These are phyloP conservation scores for Nannoperca obscura DNA, from an alignment of 2,797 vertebrate genomes.

Conservation along the genomic window DNA sequence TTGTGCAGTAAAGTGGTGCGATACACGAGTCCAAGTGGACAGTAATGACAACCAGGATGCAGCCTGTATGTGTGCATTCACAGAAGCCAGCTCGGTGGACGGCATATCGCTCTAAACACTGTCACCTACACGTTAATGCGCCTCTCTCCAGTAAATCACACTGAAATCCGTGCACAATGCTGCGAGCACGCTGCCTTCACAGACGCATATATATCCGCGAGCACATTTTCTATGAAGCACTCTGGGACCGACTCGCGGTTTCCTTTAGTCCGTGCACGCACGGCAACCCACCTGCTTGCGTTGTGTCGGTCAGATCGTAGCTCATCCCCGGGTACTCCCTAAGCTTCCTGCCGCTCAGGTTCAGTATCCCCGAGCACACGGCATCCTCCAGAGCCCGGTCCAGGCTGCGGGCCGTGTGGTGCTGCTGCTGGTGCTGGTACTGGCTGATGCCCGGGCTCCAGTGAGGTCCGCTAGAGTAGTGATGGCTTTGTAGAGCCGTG, in stretches of 20 bases:
- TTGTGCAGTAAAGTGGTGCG: constrained; percentile 12
- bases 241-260: neutral
- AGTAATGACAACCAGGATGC: constrained; percentile 22
- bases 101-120: constrained; percentile 36
- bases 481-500: constrained; percentile 83
- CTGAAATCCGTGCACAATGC: constrained; percentile 53
- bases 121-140: constrained; percentile 43
- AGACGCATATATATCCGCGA: neutral
- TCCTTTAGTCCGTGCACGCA: neutral
- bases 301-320: constrained; percentile 95
- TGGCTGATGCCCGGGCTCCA: constrained; percentile 88
- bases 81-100: neutral
- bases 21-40: constrained; percentile 14
- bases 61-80: constrained; percentile 6
- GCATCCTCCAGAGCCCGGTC: constrained; percentile 96
- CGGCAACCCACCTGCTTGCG: constrained; percentile 92
- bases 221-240: neutral
- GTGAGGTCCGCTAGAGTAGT: constrained; percentile 88
- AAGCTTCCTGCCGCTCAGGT: constrained; percentile 95
- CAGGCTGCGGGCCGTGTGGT: constrained; percentile 91
- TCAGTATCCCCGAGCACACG: constrained; percentile 91
- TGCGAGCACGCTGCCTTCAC: constrained; percentile 36
- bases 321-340: constrained; percentile 92
- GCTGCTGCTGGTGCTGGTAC: constrained; percentile 87
- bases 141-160: constrained; percentile 15